phyloP scores from a whole-genome alignment of 1,140 invertebrate species.

The Glomeris maerens region DNA sequence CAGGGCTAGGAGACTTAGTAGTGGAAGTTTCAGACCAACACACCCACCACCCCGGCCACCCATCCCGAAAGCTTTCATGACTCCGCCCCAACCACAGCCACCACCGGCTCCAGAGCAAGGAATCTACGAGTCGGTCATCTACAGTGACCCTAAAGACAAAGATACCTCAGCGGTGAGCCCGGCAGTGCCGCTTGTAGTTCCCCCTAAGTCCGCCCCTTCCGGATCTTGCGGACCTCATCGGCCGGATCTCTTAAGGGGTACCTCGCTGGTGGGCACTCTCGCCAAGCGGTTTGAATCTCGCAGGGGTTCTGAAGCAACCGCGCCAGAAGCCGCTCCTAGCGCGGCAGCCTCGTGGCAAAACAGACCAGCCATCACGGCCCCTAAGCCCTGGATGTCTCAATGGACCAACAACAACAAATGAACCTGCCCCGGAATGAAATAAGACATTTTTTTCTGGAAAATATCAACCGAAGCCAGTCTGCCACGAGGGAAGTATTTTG shows the following conservation, averaged over 20 bases:
- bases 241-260: constrained; percentile 13
- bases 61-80: constrained; percentile 16
- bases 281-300: constrained; percentile 7
- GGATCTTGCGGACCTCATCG: background rate
- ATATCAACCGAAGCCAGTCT: no score
- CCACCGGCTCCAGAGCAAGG: background rate
- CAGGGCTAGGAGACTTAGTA: constrained; percentile 60
- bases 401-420: no score
- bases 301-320: background rate
- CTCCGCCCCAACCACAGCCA: constrained; percentile 17
- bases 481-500: no score
- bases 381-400: no score
- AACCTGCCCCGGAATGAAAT: no score
- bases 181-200: background rate
- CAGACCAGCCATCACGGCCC: no score
- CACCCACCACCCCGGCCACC: constrained; percentile 47
- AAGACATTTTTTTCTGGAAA: no score
- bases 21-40: constrained; percentile 42
- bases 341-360: background rate
- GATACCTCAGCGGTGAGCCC: background rate
- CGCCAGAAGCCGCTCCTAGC: background rate
- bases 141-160: constrained; percentile 2
- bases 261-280: constrained; percentile 6
- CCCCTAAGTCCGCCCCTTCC: background rate
- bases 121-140: constrained; percentile 1